A percentile compares a stretch with the other conserved stretches of the same genome.
Conservation (phyloP, 1,140 invertebrate species). For the Anagrus nilaparvatae region DNA sequence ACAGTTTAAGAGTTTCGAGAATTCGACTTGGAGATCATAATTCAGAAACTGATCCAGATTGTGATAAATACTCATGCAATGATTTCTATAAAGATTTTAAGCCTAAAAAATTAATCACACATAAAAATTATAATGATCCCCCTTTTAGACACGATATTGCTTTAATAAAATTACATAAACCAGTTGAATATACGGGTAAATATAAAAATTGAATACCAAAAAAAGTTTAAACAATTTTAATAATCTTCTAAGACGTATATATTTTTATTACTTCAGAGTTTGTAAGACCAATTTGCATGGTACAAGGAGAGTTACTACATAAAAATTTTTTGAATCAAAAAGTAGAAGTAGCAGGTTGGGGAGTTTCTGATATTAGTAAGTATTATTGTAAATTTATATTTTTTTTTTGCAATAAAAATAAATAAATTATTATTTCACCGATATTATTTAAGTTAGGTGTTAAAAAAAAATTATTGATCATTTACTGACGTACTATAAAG, state of each 20-base stretch:
- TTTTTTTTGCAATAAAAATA: too few relatives aligned
- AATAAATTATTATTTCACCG: too few relatives aligned
- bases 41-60: conserved; percentile 44
- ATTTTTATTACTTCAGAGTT: conserved; percentile 29
- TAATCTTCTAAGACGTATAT: conserved; percentile 2
- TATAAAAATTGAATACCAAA: conserved; percentile 3
- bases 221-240: not conserved
- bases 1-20: conserved; percentile 33
- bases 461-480: too few relatives aligned
- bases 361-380: conserved; percentile 30
- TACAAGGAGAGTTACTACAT: conserved; percentile 26
- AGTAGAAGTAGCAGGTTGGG: conserved; percentile 49
- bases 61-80: conserved; percentile 44
- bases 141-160: conserved; percentile 56
- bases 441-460: too few relatives aligned
- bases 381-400: too few relatives aligned
- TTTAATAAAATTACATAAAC: conserved; percentile 45
- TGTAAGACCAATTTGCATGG: conserved; percentile 49
- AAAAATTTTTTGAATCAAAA: conserved; percentile 32
- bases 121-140: conserved; percentile 48
- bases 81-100: conserved; percentile 45
- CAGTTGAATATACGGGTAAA: conserved; percentile 43
- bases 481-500: too few relatives aligned
- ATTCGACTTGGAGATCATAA: conserved; percentile 53
- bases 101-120: conserved; percentile 38